Percentiles rank a stretch among this genome's conserved stretches.
phyloP scores from a whole-genome alignment of 53 echinoderm and acorn worm genomes.

The Actinopyga echinites region DNA sequence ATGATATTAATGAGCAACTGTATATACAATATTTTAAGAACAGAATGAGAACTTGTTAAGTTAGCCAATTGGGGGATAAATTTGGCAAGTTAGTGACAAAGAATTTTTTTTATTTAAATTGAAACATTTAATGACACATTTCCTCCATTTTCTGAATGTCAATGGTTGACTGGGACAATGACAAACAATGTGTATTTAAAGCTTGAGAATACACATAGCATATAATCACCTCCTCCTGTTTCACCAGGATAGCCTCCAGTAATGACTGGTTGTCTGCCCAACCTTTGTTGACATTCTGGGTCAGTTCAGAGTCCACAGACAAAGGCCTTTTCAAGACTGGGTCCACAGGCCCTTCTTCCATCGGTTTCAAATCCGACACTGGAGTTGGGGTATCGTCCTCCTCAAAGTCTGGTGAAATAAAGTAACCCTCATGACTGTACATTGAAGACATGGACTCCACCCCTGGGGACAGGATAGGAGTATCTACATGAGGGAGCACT shows the following conservation, averaged over 20 bases:
- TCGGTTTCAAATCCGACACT: conserved; percentile 14
- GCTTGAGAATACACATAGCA: neutral
- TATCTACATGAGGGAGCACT: conserved; percentile 18
- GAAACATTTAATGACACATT: too few species aligned
- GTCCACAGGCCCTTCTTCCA: conserved; percentile 8
- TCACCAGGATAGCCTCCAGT: conserved; percentile 66
- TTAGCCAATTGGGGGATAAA: too few species aligned
- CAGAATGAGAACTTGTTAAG: too few species aligned
- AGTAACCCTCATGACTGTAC: conserved; percentile 42
- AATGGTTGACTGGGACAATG: too few species aligned
- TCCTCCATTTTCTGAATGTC: too few species aligned
- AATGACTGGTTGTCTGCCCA: conserved; percentile 79
- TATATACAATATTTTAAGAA: too few species aligned
- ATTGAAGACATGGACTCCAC: neutral
- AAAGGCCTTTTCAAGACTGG: conserved; percentile 47
- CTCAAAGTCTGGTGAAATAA: conserved; percentile 10
- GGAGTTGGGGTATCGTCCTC: conserved; percentile 31
- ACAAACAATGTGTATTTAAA: neutral
- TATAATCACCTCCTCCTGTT: conserved; percentile 47
- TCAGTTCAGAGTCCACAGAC: conserved; percentile 73
- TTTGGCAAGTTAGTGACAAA: too few species aligned
- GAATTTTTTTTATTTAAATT: too few species aligned
- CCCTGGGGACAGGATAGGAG: conserved; percentile 9
- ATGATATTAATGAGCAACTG: too few species aligned
- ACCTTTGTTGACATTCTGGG: conserved; percentile 67